Base-by-base conservation (phyloP, 2,797 vertebrate genomes). In the Tapera naevia region DNA sequence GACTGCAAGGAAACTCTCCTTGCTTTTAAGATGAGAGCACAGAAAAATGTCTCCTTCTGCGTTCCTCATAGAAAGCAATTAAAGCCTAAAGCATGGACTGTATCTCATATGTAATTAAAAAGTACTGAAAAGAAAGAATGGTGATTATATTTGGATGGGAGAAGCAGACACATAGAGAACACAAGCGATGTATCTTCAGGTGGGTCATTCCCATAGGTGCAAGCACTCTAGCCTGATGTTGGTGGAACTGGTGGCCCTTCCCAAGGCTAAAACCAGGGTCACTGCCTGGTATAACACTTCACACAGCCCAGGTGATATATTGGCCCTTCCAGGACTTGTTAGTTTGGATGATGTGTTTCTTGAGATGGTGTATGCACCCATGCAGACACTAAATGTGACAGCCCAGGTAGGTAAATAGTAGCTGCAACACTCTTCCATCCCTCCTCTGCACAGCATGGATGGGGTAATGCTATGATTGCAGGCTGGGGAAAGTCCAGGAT, bases 401-500 rank as follows among this genome's bases (percentile, higher is more conserved):
- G 39, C 2, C 0, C 1, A 0, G 24, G 39, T 21, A 33, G 48
- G 24, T 39, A 56, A 73, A 53, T 16, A 17, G 9, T 2, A 2
- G 28, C 23, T n/a, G n/a, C 50, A 74, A 48, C 0, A 2, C 14
- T 11, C 10, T 80, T n/a, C 33, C 45, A 60, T 28, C 23, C n/a
- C 62, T 58, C 7, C 8, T 21, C 41, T 5, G 4, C 23, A 17
- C 7, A 4, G 4, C 0, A 0, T 10, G 19, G 51, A 37, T 1
- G 4, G 17, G 35, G 17, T 43, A 56, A 8, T 7, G 30, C 30
- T 27, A 8, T 30, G 28, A 54, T 25, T 43, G 37, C 37, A 66
- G 30, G 7, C 30, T 57, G 46, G 13, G 11, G 12, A 27, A 62
- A 71, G 23, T 2, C 62, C 28, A 54, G 14, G 25, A 39, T 19